A percentile compares a stretch with the other conserved stretches of the same genome.
phyloP scores from a whole-genome alignment of 2,113 vertebrate species.

The Meles meles region DNA sequence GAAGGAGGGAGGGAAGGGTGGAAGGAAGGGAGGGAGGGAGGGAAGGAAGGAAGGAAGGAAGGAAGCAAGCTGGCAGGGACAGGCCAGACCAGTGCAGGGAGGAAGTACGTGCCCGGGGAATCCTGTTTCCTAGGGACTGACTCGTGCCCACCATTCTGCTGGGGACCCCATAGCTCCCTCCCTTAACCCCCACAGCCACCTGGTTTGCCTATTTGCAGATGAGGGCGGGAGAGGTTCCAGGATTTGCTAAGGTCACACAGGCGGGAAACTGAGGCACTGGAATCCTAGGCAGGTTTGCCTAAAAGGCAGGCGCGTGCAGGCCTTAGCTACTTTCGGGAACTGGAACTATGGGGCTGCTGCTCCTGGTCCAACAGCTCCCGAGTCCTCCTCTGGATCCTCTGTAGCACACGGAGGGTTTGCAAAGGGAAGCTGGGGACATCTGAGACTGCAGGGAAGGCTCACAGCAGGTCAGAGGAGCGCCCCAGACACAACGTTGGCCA shows the following conservation, averaged over 20 bases:
- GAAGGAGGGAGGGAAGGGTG: too few relatives aligned
- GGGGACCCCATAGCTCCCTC: not conserved
- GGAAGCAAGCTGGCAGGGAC: too few relatives aligned
- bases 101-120: fast-evolving
- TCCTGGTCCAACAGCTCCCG: fast-evolving
- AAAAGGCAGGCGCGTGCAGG: fast-evolving
- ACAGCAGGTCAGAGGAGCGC: fast-evolving
- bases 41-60: too few relatives aligned
- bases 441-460: not conserved
- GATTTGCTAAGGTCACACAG: not conserved
- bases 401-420: not conserved
- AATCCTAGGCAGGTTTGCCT: not conserved
- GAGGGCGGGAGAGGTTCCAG: not conserved
- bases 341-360: not conserved
- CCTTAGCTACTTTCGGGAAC: not conserved
- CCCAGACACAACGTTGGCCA: fast-evolving
- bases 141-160: fast-evolving
- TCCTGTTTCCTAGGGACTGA: not conserved
- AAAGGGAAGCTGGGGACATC: not conserved
- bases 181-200: not conserved
- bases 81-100: not conserved
- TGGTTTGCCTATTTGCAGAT: not conserved
- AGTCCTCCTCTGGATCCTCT: not conserved
- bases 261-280: not conserved
- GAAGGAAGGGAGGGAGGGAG: too few relatives aligned